These are phyloP conservation scores for Ptilonorhynchus violaceus DNA, from an alignment of 2,113 vertebrate species.

Conservation along the genomic window DNA sequence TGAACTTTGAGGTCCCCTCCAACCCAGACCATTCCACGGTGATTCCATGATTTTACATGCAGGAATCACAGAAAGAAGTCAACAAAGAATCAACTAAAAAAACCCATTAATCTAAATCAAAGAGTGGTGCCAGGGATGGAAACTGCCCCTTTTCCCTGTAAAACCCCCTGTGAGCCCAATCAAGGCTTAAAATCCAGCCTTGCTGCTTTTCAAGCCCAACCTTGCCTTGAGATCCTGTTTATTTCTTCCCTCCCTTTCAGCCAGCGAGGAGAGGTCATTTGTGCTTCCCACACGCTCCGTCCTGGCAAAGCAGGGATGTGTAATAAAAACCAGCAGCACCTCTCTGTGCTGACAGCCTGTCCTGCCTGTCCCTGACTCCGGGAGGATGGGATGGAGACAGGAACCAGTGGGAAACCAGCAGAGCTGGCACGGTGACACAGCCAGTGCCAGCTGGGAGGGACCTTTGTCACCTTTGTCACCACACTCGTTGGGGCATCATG, in stretches of 20 bases:
- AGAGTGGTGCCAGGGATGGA: not conserved
- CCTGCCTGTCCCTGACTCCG: not conserved
- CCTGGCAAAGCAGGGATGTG: not conserved
- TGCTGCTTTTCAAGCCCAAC: not conserved
- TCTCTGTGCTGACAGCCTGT: not conserved
- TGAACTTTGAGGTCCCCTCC: not conserved
- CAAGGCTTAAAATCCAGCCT: not conserved
- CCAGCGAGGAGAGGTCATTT: not conserved
- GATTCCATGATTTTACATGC: too few relatives aligned
- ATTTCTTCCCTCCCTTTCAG: not conserved
- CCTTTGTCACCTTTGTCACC: not conserved
- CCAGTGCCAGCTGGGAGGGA: not conserved
- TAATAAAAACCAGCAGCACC: not conserved
- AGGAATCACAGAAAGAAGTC: too few relatives aligned
- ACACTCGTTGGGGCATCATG: not conserved
- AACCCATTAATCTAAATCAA: too few relatives aligned
- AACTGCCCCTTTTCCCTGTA: not conserved
- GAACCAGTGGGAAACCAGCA: not conserved
- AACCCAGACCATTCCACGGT: not conserved
- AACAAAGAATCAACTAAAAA: too few relatives aligned
- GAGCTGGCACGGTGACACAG: accelerated
- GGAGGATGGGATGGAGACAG: not conserved
- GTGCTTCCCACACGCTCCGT: not conserved
- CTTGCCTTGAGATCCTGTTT: not conserved
- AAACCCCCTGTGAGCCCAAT: not conserved